These are phyloP conservation scores for Scaptomyza caliginosa DNA, from an alignment of 2,888 invertebrate genomes.

Conservation along the genomic window DNA sequence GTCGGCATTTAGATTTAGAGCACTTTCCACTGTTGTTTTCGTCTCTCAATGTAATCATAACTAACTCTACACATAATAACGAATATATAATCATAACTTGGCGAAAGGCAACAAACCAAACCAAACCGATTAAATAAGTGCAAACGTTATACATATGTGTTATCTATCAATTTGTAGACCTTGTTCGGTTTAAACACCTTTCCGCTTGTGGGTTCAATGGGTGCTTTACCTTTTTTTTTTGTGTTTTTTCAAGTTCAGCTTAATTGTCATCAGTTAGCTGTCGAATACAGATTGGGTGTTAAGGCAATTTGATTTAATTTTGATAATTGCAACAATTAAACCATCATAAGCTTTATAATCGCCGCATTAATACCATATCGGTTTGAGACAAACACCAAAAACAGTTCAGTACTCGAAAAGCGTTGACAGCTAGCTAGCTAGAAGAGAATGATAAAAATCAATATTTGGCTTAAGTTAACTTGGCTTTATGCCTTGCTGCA, in stretches of 20 bases:
- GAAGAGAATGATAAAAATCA: background rate
- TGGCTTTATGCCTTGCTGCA: background rate
- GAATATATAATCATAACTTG: too few relatives aligned
- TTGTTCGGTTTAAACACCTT: constrained; percentile 3
- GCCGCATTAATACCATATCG: constrained; percentile 3
- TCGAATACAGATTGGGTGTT: constrained; percentile 4
- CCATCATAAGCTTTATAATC: constrained; percentile 24
- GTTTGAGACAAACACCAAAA: constrained; percentile 25
- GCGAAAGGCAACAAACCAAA: too few relatives aligned
- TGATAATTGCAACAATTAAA: constrained; percentile 51
- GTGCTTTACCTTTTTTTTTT: constrained; percentile 59
- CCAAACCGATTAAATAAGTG: constrained; percentile 65
- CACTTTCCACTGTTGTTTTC: constrained; percentile 54
- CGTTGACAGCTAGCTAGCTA: constrained; percentile 4
- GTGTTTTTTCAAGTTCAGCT: constrained; percentile 66
- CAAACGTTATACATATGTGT: constrained; percentile 34
- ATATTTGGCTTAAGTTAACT: constrained; percentile 6
- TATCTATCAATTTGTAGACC: constrained; percentile 2
- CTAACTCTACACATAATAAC: background rate
- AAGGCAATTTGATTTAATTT: constrained; percentile 50
- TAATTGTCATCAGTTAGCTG: constrained; percentile 12
- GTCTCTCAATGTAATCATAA: constrained; percentile 40
- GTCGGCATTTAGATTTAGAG: constrained; percentile 82
- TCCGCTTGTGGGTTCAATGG: constrained; percentile 21
- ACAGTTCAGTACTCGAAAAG: background rate